Percentiles rank a stretch among this genome's conserved stretches.
phyloP scores from a whole-genome alignment of 2,888 invertebrate genomes.

The Subacronicta megacephala region DNA sequence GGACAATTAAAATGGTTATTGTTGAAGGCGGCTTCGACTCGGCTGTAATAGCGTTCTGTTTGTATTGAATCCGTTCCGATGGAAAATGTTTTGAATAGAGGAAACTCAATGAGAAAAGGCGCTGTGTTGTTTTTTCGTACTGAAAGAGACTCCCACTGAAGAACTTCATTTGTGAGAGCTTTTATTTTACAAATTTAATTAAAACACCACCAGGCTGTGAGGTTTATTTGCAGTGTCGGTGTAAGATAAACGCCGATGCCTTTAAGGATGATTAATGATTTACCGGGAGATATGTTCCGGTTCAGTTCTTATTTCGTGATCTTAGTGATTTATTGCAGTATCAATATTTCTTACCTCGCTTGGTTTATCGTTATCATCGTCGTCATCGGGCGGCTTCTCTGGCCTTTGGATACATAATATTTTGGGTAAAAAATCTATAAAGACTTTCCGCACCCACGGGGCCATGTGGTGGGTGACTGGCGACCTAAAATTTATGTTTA shows the following conservation, averaged over 20 bases:
- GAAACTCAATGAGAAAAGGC: slow-evolving; percentile 76
- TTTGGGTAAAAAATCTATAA: slow-evolving; percentile 95
- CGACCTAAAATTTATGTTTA: slow-evolving; percentile 97
- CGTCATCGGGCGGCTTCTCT: slow-evolving; percentile 93
- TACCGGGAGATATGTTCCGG: slow-evolving; percentile 47
- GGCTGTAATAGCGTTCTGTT: slow-evolving; percentile 76
- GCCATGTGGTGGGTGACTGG: slow-evolving; percentile 98
- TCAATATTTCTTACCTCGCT: slow-evolving; percentile 81
- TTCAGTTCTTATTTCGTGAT: slow-evolving; percentile 54
- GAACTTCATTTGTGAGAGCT: slow-evolving; percentile 76
- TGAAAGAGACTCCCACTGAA: slow-evolving; percentile 71
- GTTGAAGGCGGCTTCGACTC: slow-evolving; percentile 73
- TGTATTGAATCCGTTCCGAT: slow-evolving; percentile 79
- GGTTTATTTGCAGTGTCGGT: slow-evolving; percentile 63
- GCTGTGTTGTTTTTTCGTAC: slow-evolving; percentile 74
- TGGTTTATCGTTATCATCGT: slow-evolving; percentile 87
- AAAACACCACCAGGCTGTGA: slow-evolving; percentile 63
- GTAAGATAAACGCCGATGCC: slow-evolving; percentile 59
- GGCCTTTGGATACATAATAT: slow-evolving; percentile 97
- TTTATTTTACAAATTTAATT: slow-evolving; percentile 83
- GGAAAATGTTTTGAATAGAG: slow-evolving; percentile 80
- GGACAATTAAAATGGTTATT: slow-evolving; percentile 86
- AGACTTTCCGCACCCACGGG: slow-evolving; percentile 96
- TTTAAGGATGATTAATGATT: slow-evolving; percentile 67
- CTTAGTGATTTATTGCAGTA: slow-evolving; percentile 57